Base-by-base conservation (phyloP, 2,888 invertebrate genomes). In the Chrysomela aeneicollis region DNA sequence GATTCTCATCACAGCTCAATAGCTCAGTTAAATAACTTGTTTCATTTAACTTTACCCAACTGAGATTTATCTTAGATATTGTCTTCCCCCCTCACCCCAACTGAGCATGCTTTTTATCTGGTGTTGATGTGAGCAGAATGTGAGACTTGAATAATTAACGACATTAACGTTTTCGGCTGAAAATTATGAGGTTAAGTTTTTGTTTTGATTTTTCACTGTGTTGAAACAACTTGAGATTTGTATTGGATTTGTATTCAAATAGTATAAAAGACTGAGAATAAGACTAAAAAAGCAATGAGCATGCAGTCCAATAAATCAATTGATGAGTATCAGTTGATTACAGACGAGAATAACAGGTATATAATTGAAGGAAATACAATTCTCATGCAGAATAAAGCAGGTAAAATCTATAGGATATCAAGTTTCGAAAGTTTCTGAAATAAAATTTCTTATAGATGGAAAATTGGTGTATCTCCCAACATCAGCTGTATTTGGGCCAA, bases 401-500 rank as follows among this genome's bases (percentile, higher is more conserved):
- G n/a, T 42, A 17, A 42, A 42, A 42, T 42, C 42, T 15, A 15
- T 15, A 15, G 3, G 8, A n/a, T 42, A 15, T 42, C 17, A 42
- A 42, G 42, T 47, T 47, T 47, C 15, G n/a, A 19, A 47, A 15
- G 47, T 17, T 47, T 47, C n/a, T 9, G n/a, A 15, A 5, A 47
- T 9, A 9, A 47, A 1, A 47, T 47, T 47, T 19, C 4, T 47
- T 47, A 47, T 47, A 47, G 42, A 42, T 42, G 42, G 5, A 42
- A 47, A 47, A 47, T 47, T 47, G 47, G 47, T 19, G n/a, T 47
- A 47, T 15, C 19, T 19, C 2, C 47, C 15, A 47, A 47, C 2
- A 47, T 47, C 17, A 47, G 47, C n/a, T 47, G 47, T 47, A n/a
- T 18, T 47, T 47, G 47, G 17, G 47, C 4, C 47, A 47, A 18